Evolutionary conservation across 2,888 invertebrate genomes (phyloP).

Genomic region (Lathronympha strigana): DNA sequence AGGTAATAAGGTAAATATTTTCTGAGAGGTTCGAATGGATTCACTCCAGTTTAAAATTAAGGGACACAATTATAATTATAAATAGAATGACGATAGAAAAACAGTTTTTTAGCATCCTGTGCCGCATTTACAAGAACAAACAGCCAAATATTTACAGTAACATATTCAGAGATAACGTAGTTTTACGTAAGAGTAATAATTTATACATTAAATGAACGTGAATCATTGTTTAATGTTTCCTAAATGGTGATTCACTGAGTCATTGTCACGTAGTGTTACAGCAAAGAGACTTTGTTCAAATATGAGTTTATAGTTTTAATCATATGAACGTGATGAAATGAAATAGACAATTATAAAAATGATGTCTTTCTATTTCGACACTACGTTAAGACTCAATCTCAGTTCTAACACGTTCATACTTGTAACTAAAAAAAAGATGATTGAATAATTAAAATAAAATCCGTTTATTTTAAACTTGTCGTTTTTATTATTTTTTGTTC

Average conservation of each 20-base stretch:
- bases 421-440: too few relatives aligned
- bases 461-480: too few relatives aligned
- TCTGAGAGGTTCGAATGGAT: too few relatives aligned
- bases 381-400: background rate
- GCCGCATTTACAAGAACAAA: background rate
- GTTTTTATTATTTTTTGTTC: too few relatives aligned
- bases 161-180: conserved; percentile 6
- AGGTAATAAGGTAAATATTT: too few relatives aligned
- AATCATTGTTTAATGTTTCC: conserved; percentile 24
- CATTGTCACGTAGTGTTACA: conserved; percentile 8
- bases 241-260: conserved; percentile 8
- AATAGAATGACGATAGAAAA: conserved; percentile 5
- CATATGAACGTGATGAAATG: conserved; percentile 10
- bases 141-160: conserved; percentile 13
- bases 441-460: too few relatives aligned
- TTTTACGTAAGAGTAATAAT: conserved; percentile 10
- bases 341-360: background rate
- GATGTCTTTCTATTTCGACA: background rate
- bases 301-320: background rate
- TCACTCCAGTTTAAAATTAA: too few relatives aligned
- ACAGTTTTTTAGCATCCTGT: conserved; percentile 1
- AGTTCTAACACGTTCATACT: background rate
- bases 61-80: background rate
- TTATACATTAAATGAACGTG: conserved; percentile 12
- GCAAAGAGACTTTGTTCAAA: conserved; percentile 9